Conservation (phyloP, 2,797 vertebrate species). For the Australoheros facetus region DNA sequence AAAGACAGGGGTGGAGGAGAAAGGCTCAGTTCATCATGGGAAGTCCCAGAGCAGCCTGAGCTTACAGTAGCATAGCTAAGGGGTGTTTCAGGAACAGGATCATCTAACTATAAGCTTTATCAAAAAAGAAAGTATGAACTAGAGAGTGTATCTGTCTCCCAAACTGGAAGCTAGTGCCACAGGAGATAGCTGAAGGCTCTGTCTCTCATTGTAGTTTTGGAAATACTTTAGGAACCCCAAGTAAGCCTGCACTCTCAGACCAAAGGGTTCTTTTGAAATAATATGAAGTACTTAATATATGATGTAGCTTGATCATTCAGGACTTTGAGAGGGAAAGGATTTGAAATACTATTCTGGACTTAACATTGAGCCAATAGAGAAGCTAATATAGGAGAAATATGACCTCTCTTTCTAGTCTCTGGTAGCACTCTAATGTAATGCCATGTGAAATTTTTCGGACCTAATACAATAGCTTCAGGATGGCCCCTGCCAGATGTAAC, state of each 20-base stretch:
- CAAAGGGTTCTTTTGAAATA: not conserved
- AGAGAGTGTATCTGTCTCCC: not conserved
- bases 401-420: not conserved
- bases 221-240: slow-evolving; percentile 3
- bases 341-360: slow-evolving; percentile 6
- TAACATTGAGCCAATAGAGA: not conserved
- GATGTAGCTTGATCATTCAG: not conserved
- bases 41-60: not conserved
- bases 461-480: slow-evolving; percentile 2
- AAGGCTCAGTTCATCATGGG: slow-evolving; percentile 1
- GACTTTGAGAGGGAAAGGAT: not conserved
- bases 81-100: not conserved
- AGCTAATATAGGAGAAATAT: not conserved
- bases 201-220: not conserved
- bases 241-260: slow-evolving; percentile 12
- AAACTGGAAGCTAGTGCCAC: slow-evolving; percentile 1
- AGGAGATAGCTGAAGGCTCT: slow-evolving; percentile 4
- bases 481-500: not conserved
- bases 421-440: not conserved
- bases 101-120: slow-evolving; percentile 3
- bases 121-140: not conserved
- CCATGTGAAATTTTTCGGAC: not conserved
- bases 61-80: not conserved
- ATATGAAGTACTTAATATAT: not conserved
- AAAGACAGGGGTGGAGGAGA: not conserved